These are phyloP conservation scores for Physocephala rufipes DNA, from an alignment of 2,888 invertebrate species.

Conservation along the genomic window DNA sequence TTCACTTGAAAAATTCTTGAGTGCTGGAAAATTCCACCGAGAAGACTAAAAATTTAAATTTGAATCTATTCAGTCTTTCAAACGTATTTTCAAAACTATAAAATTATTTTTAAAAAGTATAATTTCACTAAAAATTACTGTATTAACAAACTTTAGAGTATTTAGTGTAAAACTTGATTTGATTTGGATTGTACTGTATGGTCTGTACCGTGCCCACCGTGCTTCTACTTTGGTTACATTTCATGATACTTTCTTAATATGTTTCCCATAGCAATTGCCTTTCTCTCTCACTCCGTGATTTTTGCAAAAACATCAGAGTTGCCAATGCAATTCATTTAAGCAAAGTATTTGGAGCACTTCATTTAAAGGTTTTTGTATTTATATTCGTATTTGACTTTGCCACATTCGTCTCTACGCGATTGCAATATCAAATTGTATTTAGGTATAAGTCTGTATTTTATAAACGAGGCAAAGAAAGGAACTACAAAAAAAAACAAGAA, in stretches of 20 bases:
- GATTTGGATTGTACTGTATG: no score
- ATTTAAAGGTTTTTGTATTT: background rate
- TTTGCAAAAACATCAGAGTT: background rate
- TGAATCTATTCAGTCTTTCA: no score
- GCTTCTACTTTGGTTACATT: no score
- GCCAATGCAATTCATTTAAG: background rate
- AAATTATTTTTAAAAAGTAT: background rate
- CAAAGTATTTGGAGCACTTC: slow-evolving; percentile 7
- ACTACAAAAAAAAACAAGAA: background rate
- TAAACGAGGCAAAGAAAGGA: background rate
- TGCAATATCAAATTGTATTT: background rate
- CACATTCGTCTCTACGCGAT: background rate
- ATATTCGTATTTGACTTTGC: background rate
- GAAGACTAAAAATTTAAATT: no score
- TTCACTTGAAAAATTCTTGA: no score
- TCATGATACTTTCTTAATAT: no score
- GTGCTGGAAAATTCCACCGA: no score
- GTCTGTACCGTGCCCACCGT: no score
- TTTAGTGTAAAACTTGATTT: no score
- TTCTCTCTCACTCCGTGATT: no score
- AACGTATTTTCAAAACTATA: background rate
- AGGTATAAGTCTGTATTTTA: slow-evolving; percentile 18
- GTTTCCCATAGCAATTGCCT: no score
- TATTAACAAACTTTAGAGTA: background rate
- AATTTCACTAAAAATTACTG: background rate